Conservation (phyloP, 2,113 vertebrate species). For the Orycteropus afer region DNA sequence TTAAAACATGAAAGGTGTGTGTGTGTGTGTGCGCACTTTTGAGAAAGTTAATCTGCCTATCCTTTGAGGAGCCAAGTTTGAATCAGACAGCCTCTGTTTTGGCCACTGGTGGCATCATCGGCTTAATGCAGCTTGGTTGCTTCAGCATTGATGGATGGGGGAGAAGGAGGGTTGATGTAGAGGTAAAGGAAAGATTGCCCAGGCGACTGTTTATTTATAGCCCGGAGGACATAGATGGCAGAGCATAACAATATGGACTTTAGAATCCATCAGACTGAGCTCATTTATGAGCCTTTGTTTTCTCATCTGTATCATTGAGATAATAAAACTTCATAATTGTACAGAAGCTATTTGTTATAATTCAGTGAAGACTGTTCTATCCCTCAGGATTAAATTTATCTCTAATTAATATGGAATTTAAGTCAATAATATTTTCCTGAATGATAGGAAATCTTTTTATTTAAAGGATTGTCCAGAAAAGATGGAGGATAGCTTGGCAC, state of each 20-base stretch:
- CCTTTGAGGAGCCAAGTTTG: neutral
- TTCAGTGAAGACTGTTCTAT: neutral
- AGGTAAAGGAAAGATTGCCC: neutral
- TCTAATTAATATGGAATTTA: neutral
- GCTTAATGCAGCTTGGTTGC: neutral
- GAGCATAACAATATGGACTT: neutral
- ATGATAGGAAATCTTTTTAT: neutral
- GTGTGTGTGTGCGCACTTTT: neutral
- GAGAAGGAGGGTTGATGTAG: neutral
- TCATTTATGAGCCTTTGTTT: neutral
- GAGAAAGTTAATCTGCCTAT: neutral
- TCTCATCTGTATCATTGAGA: neutral
- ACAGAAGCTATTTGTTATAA: constrained; percentile 5
- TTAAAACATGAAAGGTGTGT: neutral
- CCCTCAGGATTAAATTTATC: neutral
- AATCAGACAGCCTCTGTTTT: neutral
- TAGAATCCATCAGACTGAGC: neutral
- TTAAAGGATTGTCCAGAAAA: constrained; percentile 6
- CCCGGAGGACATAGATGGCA: neutral
- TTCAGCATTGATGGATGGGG: neutral
- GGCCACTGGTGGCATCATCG: neutral
- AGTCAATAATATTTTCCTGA: neutral
- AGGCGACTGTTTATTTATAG: neutral
- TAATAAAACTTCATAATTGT: neutral
- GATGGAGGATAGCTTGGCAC: neutral